Base-by-base conservation (phyloP, 1,140 invertebrate species). In the Lutraria rhynchaena region DNA sequence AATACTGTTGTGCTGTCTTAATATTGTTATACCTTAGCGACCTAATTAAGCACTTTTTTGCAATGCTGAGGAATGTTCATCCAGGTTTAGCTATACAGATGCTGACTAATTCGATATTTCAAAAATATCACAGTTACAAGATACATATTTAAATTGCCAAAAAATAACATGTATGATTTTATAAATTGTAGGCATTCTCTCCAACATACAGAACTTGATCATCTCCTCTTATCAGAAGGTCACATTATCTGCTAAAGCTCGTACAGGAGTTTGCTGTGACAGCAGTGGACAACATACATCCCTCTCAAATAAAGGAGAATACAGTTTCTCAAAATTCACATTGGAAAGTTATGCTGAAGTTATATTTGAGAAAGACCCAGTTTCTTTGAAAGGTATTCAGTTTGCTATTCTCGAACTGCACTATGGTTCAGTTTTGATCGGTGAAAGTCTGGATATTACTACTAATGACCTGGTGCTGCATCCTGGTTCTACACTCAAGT, bases 251-350 rank as follows among this genome's bases (percentile, higher is more conserved):
- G 71, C 83, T 13, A 81, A 84, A 17, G 88, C 85, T 1, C 55
- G 84, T 9, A 89, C 87, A 19, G 87, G 87, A 15, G 60, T 69
- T 22, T 87, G 55, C 46, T 63, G 76, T 46, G 73, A 89, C 60
- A 63, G 67, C 15, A 77, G 57, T 73, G 87, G 88, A 2, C 41
- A 81, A 13, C 82, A 86, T 63, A 60, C 70, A 15, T 81, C 51
- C 4, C 81, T 84, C 13, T 83, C 86, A 2, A 70, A 83, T 19
- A 75, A 85, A 22, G 85, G 84, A n/a, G 83, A 86, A 15, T 89
- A 89, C 77, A 82, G 82, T 63, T 89, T 89, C 75, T 83, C 84
- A 27, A 85, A 69, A 22, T 86, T 89, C 53, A 88, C 77, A 19
- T 81, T 89, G 35, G 85, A 87, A 57, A 86, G 87, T 57, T 83